Evolutionary conservation across 2,888 invertebrate genomes (phyloP).

Genomic region (Drosophila ochracea): DNA sequence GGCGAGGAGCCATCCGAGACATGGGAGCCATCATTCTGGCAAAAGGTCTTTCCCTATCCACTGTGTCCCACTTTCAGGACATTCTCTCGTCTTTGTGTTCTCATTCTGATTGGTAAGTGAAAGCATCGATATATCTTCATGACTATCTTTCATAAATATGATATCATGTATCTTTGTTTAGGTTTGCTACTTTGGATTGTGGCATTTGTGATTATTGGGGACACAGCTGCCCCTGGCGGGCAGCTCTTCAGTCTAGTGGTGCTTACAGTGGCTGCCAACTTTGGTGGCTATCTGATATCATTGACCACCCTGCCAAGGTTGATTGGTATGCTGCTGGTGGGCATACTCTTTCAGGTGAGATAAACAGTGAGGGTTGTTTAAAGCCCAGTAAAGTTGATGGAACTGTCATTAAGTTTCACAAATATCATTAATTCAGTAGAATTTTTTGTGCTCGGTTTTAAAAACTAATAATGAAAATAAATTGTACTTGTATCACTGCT

Average conservation of each 20-base stretch:
- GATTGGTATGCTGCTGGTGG: slow-evolving; percentile 94
- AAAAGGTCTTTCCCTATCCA: slow-evolving; percentile 92
- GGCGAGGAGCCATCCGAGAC: slow-evolving; percentile 90
- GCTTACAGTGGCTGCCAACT: slow-evolving; percentile 91
- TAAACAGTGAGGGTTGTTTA: neutral
- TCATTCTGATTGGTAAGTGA: slow-evolving; percentile 89
- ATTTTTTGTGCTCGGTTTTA: neutral
- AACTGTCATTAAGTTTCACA: neutral
- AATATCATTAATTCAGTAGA: neutral
- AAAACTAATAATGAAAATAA: neutral
- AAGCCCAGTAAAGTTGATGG: neutral
- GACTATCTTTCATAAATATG: rapidly evolving
- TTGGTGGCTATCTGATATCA: slow-evolving; percentile 93
- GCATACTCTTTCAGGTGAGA: slow-evolving; percentile 88
- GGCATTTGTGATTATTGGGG: slow-evolving; percentile 91
- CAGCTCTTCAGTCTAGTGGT: slow-evolving; percentile 92
- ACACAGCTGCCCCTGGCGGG: slow-evolving; percentile 93
- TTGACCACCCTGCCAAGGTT: slow-evolving; percentile 93
- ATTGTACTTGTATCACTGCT: neutral
- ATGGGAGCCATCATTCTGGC: slow-evolving; percentile 94
- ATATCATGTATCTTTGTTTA: slow-evolving; percentile 58
- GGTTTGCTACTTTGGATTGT: slow-evolving; percentile 91
- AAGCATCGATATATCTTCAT: rapidly evolving
- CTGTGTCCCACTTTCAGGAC: slow-evolving; percentile 94
- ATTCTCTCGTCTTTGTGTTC: slow-evolving; percentile 91